phyloP scores from a whole-genome alignment of 2,888 invertebrate genomes.

The Idaea straminata region DNA sequence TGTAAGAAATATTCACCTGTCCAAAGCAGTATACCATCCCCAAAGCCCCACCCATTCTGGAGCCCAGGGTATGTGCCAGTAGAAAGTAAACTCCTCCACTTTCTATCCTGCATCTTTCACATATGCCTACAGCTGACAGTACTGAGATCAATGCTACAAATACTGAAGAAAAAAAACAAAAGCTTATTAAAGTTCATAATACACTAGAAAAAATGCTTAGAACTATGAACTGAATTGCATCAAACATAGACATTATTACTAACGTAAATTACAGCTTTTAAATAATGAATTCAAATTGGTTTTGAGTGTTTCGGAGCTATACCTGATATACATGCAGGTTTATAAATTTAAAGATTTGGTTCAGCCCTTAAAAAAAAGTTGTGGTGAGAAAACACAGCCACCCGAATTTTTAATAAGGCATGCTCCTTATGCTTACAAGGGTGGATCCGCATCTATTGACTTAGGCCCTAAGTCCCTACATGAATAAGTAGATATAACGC shows the following conservation, averaged over 20 bases:
- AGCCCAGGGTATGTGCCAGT: conserved; percentile 95
- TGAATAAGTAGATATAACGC: no score
- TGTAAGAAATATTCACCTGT: conserved; percentile 81
- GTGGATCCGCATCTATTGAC: no score
- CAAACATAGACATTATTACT: conserved; percentile 5
- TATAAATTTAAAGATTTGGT: no score
- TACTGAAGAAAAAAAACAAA: conserved; percentile 72
- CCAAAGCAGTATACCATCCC: conserved; percentile 98
- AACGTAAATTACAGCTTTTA: no score
- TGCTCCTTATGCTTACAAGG: no score
- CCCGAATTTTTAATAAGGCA: no score
- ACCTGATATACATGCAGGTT: no score
- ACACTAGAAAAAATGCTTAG: conserved; percentile 1
- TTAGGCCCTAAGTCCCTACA: no score
- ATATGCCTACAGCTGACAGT: conserved; percentile 96
- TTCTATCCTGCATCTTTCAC: conserved; percentile 95
- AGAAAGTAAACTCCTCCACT: conserved; percentile 99
- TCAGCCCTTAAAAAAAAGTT: no score
- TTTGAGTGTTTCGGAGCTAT: no score
- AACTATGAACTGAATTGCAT: background rate
- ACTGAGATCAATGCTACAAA: conserved; percentile 95
- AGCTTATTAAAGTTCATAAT: background rate
- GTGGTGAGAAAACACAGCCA: no score
- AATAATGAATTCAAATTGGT: no score
- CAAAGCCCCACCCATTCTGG: conserved; percentile 94